phyloP scores from a whole-genome alignment of 35 echinoderm and acorn worm species.

The Stichopus chloronotus region DNA sequence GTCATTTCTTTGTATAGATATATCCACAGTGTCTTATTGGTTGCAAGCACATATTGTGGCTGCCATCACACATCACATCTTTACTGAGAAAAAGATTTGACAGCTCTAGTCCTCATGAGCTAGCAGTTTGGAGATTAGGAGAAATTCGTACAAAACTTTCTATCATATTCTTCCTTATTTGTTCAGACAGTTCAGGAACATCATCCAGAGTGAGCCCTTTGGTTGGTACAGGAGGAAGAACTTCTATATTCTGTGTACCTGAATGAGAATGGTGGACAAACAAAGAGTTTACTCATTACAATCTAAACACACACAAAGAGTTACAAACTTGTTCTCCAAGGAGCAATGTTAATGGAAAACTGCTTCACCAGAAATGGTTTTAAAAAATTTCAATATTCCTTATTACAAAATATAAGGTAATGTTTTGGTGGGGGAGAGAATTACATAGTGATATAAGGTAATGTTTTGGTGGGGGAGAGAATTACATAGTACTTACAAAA shows the following conservation, averaged over 20 bases:
- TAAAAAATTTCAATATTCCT: background rate
- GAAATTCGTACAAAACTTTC: constrained; percentile 63
- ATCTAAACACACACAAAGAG: no score
- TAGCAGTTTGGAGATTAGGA: background rate
- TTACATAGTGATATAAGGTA: no score
- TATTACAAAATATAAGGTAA: no score
- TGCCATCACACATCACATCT: no score
- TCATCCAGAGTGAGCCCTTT: constrained; percentile 71
- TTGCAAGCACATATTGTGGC: no score
- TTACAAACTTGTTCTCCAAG: no score
- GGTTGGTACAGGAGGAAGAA: constrained; percentile 75
- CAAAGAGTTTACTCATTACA: background rate
- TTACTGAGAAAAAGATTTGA: no score
- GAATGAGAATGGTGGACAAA: background rate
- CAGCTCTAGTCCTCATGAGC: background rate
- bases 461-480: no score
- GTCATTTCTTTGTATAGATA: no score
- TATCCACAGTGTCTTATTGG: no score
- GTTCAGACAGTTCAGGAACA: constrained; percentile 63
- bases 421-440: no score
- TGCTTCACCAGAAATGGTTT: background rate
- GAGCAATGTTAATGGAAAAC: background rate
- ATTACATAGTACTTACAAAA: no score
- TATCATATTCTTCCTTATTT: constrained; percentile 64
- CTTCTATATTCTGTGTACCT: constrained; percentile 68